A percentile compares a stretch with the other conserved stretches of the same genome.
These are phyloP conservation scores for Hemichromis elongatus DNA, from an alignment of 2,113 vertebrate genomes.

Conservation along the genomic window DNA sequence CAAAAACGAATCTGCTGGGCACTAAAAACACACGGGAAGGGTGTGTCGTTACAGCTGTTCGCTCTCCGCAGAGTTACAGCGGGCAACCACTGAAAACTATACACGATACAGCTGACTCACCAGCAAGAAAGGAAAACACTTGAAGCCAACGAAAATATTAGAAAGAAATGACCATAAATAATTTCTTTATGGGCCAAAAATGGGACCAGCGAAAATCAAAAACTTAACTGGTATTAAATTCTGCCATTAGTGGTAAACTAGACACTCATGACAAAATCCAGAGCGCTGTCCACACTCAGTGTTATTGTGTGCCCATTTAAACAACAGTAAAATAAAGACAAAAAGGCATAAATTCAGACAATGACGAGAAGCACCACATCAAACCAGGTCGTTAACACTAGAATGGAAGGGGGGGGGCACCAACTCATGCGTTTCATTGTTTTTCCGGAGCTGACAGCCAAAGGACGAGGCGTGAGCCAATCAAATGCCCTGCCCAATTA, in stretches of 20 bases:
- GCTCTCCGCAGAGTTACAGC: conserved; percentile 8
- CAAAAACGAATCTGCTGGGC: background rate
- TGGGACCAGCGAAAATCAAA: too few relatives aligned
- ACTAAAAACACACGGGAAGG: background rate
- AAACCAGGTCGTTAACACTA: background rate
- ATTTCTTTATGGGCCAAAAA: background rate
- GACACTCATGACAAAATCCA: too few relatives aligned
- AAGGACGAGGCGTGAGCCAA: conserved; percentile 59
- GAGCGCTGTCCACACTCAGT: background rate
- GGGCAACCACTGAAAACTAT: background rate
- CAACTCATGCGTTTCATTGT: conserved; percentile 58
- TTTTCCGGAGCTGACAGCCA: conserved; percentile 62
- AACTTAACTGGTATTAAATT: too few relatives aligned
- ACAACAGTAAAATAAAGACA: background rate
- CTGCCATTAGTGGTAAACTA: too few relatives aligned
- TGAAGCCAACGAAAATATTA: background rate
- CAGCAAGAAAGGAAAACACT: background rate
- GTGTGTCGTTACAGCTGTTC: conserved; percentile 1
- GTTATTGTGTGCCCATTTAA: background rate
- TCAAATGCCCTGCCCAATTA: conserved; percentile 75
- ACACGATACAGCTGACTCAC: background rate
- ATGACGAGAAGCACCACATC: background rate
- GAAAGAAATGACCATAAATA: background rate
- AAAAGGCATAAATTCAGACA: background rate
- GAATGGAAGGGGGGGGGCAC: background rate